Percentiles rank a stretch among this genome's conserved stretches.
Conservation (phyloP, 1,140 invertebrate genomes). For the Belonocnema kinseyi region DNA sequence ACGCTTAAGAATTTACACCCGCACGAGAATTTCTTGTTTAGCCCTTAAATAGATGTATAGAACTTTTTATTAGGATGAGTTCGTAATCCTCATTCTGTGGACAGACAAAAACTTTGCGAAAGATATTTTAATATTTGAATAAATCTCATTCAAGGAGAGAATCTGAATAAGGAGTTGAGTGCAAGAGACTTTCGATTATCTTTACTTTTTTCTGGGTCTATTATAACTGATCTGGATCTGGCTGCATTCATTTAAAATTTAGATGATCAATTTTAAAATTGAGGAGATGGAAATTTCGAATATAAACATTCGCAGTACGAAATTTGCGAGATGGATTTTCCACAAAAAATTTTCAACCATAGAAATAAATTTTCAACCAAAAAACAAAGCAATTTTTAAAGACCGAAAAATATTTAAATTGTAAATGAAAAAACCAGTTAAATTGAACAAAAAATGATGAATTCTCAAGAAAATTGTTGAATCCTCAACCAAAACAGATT, state of each 20-base stretch:
- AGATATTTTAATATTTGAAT: constrained; percentile 16
- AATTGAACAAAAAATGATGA: too few relatives aligned
- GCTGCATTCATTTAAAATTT: background rate
- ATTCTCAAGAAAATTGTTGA: too few relatives aligned
- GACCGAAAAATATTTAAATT: too few relatives aligned
- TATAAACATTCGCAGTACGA: too few relatives aligned
- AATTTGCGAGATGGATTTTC: too few relatives aligned
- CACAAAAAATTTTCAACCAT: too few relatives aligned
- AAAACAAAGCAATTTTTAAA: too few relatives aligned
- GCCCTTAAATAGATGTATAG: background rate
- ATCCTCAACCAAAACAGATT: too few relatives aligned
- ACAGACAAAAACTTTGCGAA: background rate
- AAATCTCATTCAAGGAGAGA: constrained; percentile 29
- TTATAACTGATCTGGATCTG: background rate
- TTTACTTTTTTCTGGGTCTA: constrained; percentile 8
- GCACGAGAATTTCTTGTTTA: background rate
- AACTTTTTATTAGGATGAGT: constrained; percentile 10
- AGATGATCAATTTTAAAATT: background rate
- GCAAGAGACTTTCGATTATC: constrained; percentile 4
- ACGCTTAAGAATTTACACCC: constrained; percentile 3
- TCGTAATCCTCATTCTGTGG: background rate
- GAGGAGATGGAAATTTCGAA: too few relatives aligned
- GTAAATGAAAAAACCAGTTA: too few relatives aligned
- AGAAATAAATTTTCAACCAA: too few relatives aligned
- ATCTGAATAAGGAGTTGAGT: constrained; percentile 21